Conservation (phyloP, 2,797 vertebrate species). For the Toxotes lorentzi region DNA sequence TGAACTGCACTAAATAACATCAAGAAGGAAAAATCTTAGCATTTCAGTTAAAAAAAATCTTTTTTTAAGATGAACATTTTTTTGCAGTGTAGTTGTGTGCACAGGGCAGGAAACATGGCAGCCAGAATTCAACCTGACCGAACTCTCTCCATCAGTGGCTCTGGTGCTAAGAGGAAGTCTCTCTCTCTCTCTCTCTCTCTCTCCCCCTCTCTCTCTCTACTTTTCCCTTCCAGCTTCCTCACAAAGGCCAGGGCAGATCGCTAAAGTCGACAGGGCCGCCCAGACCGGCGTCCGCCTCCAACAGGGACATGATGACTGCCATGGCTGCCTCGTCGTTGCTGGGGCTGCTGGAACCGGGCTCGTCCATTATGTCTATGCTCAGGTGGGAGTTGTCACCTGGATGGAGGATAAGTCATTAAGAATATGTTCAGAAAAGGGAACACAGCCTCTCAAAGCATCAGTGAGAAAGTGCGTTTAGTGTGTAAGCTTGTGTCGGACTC, state of each 20-base stretch:
- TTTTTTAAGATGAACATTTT: slow-evolving; percentile 27
- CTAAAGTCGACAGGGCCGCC: slow-evolving; percentile 99
- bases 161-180: slow-evolving; percentile 30
- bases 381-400: slow-evolving; percentile 95
- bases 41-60: background rate
- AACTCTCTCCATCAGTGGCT: slow-evolving; percentile 62
- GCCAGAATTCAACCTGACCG: slow-evolving; percentile 28
- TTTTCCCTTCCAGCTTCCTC: slow-evolving; percentile 66
- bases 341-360: slow-evolving; percentile 97
- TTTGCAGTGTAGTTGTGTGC: slow-evolving; percentile 47
- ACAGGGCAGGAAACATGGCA: slow-evolving; percentile 37
- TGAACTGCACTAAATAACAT: slow-evolving; percentile 1
- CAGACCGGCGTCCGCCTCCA: slow-evolving; percentile 97
- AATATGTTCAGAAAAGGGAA: background rate
- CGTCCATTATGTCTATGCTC: slow-evolving; percentile 96
- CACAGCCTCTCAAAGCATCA: rapidly evolving
- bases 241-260: slow-evolving; percentile 98
- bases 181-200: slow-evolving; percentile 4
- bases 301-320: slow-evolving; percentile 99
- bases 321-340: slow-evolving; percentile 98
- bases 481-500: slow-evolving; percentile 67
- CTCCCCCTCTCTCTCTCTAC: background rate
- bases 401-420: background rate
- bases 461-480: background rate
- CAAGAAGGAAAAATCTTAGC: slow-evolving; percentile 15